Percentiles rank a stretch among this genome's conserved stretches.
Conservation (phyloP, 2,888 invertebrate species). For the Julus scanicus region DNA sequence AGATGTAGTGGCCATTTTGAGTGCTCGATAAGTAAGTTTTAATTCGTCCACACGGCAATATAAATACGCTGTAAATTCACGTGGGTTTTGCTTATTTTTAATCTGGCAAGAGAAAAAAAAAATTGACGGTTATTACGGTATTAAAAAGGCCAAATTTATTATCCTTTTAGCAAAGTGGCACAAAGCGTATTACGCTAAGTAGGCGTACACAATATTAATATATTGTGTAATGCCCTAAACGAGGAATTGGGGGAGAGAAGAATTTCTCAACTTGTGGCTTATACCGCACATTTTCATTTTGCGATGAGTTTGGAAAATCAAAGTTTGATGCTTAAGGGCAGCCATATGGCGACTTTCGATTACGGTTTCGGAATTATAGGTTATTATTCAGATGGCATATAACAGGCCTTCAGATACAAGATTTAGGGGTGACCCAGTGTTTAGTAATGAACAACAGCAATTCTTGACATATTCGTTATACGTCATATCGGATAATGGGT, state of each 20-base stretch:
- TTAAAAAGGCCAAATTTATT: constrained; percentile 17
- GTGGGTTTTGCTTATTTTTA: constrained; percentile 15
- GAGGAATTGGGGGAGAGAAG: not conserved
- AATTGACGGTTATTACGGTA: constrained; percentile 4
- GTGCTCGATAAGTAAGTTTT: constrained; percentile 6
- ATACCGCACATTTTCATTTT: not conserved
- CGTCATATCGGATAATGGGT: too few species aligned
- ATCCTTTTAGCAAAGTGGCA: constrained; percentile 3
- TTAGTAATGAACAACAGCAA: not conserved
- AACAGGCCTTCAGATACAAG: not conserved
- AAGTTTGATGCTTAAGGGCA: not conserved
- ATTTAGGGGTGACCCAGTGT: not conserved
- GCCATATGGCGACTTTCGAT: constrained; percentile 7
- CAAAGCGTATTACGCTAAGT: constrained; percentile 24
- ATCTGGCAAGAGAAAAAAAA: not conserved
- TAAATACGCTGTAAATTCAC: not conserved
- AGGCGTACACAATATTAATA: not conserved
- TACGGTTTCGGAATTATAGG: not conserved
- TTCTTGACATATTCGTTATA: too few species aligned
- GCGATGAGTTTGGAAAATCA: not conserved
- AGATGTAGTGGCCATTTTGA: constrained; percentile 2
- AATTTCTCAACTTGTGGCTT: not conserved
- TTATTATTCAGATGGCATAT: not conserved
- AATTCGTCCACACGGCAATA: not conserved
- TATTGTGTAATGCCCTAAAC: not conserved